phyloP scores from a whole-genome alignment of 2,797 vertebrate genomes.

The Knipowitschia caucasica region DNA sequence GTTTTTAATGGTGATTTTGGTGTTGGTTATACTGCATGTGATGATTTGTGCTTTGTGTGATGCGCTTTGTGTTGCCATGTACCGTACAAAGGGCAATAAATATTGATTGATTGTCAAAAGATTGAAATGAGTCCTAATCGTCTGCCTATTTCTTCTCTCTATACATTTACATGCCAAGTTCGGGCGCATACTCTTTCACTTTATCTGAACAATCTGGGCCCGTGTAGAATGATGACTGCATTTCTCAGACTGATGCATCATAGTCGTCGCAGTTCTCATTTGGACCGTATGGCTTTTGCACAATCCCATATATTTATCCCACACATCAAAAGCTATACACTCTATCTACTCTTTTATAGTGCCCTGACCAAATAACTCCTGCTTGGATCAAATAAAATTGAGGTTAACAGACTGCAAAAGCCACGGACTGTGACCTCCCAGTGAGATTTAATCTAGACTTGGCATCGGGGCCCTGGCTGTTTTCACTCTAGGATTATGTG shows the following conservation, averaged over 20 bases:
- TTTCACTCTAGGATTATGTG: conserved; percentile 12
- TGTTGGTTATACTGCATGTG: too few species aligned
- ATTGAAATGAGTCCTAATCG: too few species aligned
- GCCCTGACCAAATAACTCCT: conserved; percentile 1
- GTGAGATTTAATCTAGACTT: conserved; percentile 10
- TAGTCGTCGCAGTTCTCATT: neutral
- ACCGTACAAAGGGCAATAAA: too few species aligned
- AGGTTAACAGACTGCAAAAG: conserved; percentile 5
- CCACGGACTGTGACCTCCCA: conserved; percentile 3
- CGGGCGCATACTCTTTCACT: too few species aligned
- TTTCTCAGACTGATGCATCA: neutral
- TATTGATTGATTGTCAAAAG: too few species aligned
- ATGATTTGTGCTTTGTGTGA: too few species aligned
- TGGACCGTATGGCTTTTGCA: neutral
- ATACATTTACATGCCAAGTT: too few species aligned
- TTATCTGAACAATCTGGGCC: neutral
- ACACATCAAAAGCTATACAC: neutral
- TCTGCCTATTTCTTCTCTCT: too few species aligned
- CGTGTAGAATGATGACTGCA: neutral
- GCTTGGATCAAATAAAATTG: conserved; percentile 7
- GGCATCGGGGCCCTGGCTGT: conserved; percentile 12
- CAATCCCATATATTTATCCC: neutral
- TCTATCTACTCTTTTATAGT: neutral
- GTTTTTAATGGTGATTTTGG: too few species aligned
- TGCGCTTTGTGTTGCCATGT: too few species aligned